A percentile compares a stretch with the other conserved stretches of the same genome.
Conservation (phyloP, 2,888 invertebrate genomes). For the Odontomyia ornata region DNA sequence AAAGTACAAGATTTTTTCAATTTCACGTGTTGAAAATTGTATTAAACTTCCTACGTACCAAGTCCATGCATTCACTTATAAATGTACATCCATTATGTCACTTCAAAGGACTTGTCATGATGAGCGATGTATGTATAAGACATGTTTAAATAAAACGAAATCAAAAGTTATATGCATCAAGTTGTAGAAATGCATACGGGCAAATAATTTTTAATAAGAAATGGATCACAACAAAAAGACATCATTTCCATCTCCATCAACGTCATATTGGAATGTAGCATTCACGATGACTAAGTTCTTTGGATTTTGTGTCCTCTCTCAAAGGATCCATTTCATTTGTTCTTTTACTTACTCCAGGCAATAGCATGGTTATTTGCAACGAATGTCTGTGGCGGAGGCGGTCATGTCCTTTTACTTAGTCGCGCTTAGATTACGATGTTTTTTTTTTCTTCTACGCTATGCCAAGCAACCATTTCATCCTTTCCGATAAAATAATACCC, state of each 20-base stretch:
- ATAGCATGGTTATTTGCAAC: not conserved
- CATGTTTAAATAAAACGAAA: constrained; percentile 33
- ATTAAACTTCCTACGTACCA: too few relatives aligned
- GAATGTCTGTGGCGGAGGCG: not conserved
- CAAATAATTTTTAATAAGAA: constrained; percentile 38
- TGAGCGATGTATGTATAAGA: constrained; percentile 4
- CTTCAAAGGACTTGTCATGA: constrained; percentile 25
- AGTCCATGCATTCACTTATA: not conserved
- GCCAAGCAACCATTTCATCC: not conserved
- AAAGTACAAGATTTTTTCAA: too few relatives aligned
- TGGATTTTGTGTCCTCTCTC: constrained; percentile 1
- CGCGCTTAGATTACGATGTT: not conserved
- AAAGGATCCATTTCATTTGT: constrained; percentile 34
- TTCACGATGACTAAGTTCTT: not conserved
- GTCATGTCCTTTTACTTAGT: not conserved
- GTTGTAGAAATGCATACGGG: constrained; percentile 11
- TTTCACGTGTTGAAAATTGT: too few relatives aligned
- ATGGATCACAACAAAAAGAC: constrained; percentile 30
- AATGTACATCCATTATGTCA: not conserved
- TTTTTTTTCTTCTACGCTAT: too few relatives aligned
- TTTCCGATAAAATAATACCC: constrained; percentile 6
- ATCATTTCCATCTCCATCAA: constrained; percentile 26
- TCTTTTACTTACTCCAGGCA: constrained; percentile 22
- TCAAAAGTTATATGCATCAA: constrained; percentile 22
- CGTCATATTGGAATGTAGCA: constrained; percentile 22